Base-by-base conservation (phyloP, 2,113 vertebrate species). In the Thomomys bottae region DNA sequence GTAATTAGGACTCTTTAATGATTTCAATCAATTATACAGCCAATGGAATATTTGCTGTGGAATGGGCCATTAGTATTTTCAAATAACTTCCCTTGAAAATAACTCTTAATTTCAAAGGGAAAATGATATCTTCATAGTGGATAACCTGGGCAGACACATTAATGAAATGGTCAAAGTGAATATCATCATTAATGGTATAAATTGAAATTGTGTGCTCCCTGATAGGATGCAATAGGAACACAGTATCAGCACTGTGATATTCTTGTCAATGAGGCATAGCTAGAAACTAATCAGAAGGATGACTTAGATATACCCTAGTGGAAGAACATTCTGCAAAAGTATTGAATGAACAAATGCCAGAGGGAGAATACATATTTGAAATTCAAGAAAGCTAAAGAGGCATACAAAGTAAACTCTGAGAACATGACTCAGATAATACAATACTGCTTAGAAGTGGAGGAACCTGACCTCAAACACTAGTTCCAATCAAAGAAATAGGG, bases 61-160 rank as follows among this genome's bases (percentile, higher is more conserved):
- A 64, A 71, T 83, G 21, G 7, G 20, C 57, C 84, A 38, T 28
- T 90, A 79, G 57, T 28, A 84, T 12, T 59, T 76, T 83, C 38
- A 90, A 92, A 85, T 71, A 92, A 78, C 0, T 49, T 93, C 54
- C 4, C 32, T 61, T 92, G 45, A 87, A 91, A 93, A 88, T 88
- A 20, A 1, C 26, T 84, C 42, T n/a, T 87, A 78, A 86, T 90
- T 90, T 66, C 32, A 87, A 86, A 88, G 5, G 34, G 12, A 89
- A 88, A 85, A 81, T 84, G 61, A n/a, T 63, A 66, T 59, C 66
- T 49, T 88, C 42, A 24, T n/a, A 84, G 32, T 89, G 20, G 42
- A 93, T 59, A 93, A 90, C 28, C 38, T 72, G 30, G 66, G 6
- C 6, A 88, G 78, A 88, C 11, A 77, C 34, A 88, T 66, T 68